Conservation (phyloP, 2,888 invertebrate species). For the Cantharis nigra region DNA sequence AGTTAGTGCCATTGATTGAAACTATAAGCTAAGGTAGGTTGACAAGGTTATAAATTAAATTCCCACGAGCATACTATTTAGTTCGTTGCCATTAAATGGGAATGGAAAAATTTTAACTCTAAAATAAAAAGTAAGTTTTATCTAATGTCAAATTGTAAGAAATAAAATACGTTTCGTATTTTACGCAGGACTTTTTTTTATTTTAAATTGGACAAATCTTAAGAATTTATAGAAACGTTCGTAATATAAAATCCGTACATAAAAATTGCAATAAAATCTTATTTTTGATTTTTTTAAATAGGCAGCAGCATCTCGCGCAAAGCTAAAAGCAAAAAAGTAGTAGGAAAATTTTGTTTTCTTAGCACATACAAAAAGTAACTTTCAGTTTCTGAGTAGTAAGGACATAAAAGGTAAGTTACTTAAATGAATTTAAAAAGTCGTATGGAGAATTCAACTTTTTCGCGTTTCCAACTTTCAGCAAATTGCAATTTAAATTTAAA, state of each 20-base stretch:
- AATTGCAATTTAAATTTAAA: not conserved
- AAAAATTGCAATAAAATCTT: not conserved
- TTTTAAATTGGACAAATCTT: not conserved
- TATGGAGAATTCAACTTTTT: not conserved
- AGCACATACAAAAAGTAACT: not conserved
- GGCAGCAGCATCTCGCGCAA: no score
- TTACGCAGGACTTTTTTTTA: not conserved
- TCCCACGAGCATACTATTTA: not conserved
- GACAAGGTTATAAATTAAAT: not conserved
- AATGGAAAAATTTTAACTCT: not conserved
- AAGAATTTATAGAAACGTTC: not conserved
- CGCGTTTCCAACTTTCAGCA: not conserved
- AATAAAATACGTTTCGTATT: not conserved
- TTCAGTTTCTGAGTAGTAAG: not conserved
- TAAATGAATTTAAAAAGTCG: not conserved
- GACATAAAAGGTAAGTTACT: not conserved
- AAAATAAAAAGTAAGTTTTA: not conserved
- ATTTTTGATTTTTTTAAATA: not conserved
- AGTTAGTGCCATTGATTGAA: not conserved
- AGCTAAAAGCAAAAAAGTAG: no score
- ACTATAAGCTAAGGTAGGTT: not conserved
- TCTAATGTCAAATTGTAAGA: not conserved
- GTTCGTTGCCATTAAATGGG: not conserved
- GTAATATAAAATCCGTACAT: no score
- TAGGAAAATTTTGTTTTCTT: not conserved